Percentiles rank a stretch among this genome's conserved stretches.
Conservation (phyloP, 1,140 invertebrate genomes). For the Prorops nasuta region DNA sequence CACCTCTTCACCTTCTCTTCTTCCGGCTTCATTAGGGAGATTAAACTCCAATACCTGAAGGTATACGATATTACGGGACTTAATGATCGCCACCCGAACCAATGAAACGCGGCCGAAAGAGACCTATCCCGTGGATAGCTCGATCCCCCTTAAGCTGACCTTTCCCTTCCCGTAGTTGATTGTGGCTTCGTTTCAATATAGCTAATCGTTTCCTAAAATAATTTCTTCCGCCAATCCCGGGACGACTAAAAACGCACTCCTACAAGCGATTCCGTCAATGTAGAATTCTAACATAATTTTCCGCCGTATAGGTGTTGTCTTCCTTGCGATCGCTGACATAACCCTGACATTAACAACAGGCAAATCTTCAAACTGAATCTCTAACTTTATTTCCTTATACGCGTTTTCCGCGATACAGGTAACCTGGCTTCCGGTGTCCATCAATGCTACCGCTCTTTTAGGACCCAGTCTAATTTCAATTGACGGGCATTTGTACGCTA, state of each 20-base stretch:
- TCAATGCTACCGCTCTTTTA: not conserved
- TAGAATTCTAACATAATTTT: not conserved
- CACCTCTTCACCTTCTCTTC: not conserved
- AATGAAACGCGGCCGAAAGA: not conserved
- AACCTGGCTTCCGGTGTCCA: not conserved
- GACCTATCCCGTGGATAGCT: not conserved
- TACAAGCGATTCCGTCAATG: too few relatives aligned
- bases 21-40: not conserved
- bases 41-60: not conserved
- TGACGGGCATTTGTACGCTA: not conserved
- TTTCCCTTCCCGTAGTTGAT: not conserved
- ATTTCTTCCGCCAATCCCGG: not conserved
- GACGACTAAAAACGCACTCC: slow-evolving; percentile 7
- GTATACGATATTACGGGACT: not conserved
- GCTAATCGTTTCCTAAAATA: slow-evolving; percentile 8
- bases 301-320: not conserved
- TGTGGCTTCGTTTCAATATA: not conserved
- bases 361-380: not conserved
- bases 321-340: not conserved
- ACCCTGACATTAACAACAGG: not conserved
- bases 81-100: too few relatives aligned
- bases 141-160: not conserved
- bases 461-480: too few relatives aligned
- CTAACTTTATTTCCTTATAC: not conserved
- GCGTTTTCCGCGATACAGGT: not conserved